Evolutionary conservation across 1,140 invertebrate genomes (phyloP), one percentile per base, ranked within the genome.

Genomic region (Ips typographus): DNA sequence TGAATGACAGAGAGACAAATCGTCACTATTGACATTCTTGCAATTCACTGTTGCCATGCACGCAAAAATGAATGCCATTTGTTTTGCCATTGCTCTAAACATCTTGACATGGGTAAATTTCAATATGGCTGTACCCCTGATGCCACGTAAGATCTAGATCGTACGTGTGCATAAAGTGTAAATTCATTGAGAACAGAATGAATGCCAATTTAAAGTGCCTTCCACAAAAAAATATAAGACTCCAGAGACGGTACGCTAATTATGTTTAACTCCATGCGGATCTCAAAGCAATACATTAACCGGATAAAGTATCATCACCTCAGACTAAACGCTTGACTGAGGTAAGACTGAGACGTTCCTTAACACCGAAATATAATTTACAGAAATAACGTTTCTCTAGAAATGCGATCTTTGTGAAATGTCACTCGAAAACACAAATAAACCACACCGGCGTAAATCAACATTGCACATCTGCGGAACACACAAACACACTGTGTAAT

Each of bases 371-470:
- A 66, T 66, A 66, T 66, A 66, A 66, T 66, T 66, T 66, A 66
- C 64, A 66, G 64, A 66, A 66, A 66, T 66, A 66, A 66, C 64
- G 64, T 58, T 66, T 58, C 64, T 65, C 63, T 8, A 66, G 64
- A 66, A 66, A 66, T 66, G 64, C 41, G 64, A 66, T 66, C 64
- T 57, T 66, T 66, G 64, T 66, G 64, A 66, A 66, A 66, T 66
- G 64, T 66, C 64, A 66, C 64, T 66, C 64, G 55, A 58, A 58
- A 66, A 66, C 42, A 66, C 64, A 66, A 66, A 66, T 66, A 66
- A 66, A 66, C 64, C 55, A 58, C 53, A 66, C 4, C 7, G 62
- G 52, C 62, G 62, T 65, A 65, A 55, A 65, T 56, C 62, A 65
- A 65, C 62, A 65, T 66, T 66, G 64, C 64, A 66, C 64, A 66